Evolutionary conservation across 2,113 vertebrate species (phyloP).

Genomic region (Struthio camelus): DNA sequence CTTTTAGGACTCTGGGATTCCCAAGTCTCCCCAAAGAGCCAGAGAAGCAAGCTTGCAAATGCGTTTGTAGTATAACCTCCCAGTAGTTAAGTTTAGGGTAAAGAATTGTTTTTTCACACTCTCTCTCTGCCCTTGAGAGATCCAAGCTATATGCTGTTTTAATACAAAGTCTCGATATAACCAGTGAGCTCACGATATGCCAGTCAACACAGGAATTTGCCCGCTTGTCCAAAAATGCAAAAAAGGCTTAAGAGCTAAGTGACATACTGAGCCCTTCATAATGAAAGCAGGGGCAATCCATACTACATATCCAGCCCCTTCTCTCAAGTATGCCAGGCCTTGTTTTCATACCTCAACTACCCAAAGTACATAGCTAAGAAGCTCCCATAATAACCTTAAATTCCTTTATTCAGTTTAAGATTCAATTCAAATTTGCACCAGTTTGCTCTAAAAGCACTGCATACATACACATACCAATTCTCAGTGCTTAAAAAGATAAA

Average conservation of each 20-base stretch:
- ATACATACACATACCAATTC: not conserved
- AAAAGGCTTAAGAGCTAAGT: not conserved
- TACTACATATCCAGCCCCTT: not conserved
- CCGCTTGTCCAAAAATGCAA: not conserved
- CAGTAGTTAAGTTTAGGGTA: not conserved
- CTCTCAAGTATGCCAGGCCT: not conserved
- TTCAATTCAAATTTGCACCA: not conserved
- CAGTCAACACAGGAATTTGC: not conserved
- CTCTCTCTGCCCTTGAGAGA: not conserved
- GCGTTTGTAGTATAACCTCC: not conserved
- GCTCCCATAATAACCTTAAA: not conserved
- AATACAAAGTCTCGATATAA: not conserved
- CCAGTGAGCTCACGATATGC: not conserved
- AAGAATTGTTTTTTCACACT: not conserved
- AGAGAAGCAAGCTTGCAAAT: not conserved
- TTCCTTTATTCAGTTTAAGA: not conserved
- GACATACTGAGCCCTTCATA: not conserved
- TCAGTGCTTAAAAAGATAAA: not conserved
- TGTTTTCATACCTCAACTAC: not conserved
- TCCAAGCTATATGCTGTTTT: not conserved
- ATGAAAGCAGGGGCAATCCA: not conserved
- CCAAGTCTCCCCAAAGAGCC: not conserved
- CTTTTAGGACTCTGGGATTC: not conserved
- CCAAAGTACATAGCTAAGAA: not conserved
- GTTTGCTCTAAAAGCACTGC: not conserved